These are phyloP conservation scores for Heterotis niloticus DNA, from an alignment of 2,113 vertebrate genomes.

Conservation along the genomic window DNA sequence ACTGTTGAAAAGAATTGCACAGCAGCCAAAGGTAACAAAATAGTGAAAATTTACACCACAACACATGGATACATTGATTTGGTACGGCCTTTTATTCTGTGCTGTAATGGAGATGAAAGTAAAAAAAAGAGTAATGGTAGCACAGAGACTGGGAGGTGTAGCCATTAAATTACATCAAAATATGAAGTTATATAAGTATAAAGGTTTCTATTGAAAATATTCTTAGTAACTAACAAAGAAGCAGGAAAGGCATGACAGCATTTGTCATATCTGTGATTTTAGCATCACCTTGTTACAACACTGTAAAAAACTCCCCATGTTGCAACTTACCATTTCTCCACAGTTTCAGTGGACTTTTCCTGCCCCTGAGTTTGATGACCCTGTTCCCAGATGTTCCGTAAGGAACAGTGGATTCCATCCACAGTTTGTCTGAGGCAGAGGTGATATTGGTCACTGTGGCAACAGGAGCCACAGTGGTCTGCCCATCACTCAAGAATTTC, in stretches of 20 bases:
- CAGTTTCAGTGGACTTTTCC: constrained; percentile 51
- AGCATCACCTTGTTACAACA: no score
- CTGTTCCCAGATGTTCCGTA: constrained; percentile 4
- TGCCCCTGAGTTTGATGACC: constrained; percentile 32
- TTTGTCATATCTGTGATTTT: neutral
- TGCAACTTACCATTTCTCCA: constrained; percentile 62
- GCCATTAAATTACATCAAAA: no score
- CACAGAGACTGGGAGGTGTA: no score
- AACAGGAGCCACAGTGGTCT: constrained; percentile 23
- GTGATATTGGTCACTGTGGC: constrained; percentile 7
- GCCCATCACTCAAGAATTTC: constrained; percentile 39
- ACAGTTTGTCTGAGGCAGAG: neutral
- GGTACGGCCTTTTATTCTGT: no score
- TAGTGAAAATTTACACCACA: no score
- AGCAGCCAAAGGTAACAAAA: no score
- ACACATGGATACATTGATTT: no score
- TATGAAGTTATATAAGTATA: no score
- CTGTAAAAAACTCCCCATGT: neutral
- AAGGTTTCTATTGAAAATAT: neutral
- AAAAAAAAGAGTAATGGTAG: no score
- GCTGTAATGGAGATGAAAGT: no score
- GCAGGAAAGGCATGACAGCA: neutral
- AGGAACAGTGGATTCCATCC: neutral
- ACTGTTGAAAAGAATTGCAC: no score
- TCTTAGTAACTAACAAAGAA: neutral